Evolutionary conservation across 2,888 invertebrate genomes (phyloP), one percentile per base, ranked within the genome.

Genomic region (Stratiomys singularior): DNA sequence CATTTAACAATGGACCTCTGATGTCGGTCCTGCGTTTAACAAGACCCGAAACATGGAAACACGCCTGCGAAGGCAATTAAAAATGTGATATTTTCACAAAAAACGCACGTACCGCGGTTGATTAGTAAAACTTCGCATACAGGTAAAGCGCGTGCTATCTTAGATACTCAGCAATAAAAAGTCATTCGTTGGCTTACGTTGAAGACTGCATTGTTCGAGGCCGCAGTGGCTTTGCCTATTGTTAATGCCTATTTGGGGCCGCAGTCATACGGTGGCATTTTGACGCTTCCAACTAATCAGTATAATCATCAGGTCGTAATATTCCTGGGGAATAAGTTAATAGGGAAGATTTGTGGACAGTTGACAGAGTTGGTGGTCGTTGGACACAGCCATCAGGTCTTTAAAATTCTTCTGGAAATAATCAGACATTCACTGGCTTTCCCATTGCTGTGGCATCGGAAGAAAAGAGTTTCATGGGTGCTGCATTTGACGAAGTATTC

Each of bases 281-380:
- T 74, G 52, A 74, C 60, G 74, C 74, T 74, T 74, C 74, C 74
- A 74, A 58, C 74, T 74, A 74, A 74, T 74, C 74, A 74, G 74
- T 74, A 60, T 58, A 74, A 74, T 74, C 74, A 74, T 37, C 74
- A 60, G 60, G 44, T 58, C 60, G 46, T 74, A 60, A 74, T 74
- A 44, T 74, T 74, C 74, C 60, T 74, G 30, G 11, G 58, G 58
- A 58, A 74, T 74, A 74, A 25, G 37, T 74, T 74, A 74, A 74
- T 74, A 60, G 58, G 44, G 37, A 21, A 74, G 21, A 60, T 30
- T 37, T 21, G 60, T 74, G 44, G 74, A 58, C 44, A 25, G 30
- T 37, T 11, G 60, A 56, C 69, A 25, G 46, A 25, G 47, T 30
- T 30, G 69, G 69, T 69, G 69, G 69, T 69, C 69, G 69, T 46